Base-by-base conservation (phyloP, 30 jellyfish, hydroid and myxozoan genomes). In the Sanderia malayensis region DNA sequence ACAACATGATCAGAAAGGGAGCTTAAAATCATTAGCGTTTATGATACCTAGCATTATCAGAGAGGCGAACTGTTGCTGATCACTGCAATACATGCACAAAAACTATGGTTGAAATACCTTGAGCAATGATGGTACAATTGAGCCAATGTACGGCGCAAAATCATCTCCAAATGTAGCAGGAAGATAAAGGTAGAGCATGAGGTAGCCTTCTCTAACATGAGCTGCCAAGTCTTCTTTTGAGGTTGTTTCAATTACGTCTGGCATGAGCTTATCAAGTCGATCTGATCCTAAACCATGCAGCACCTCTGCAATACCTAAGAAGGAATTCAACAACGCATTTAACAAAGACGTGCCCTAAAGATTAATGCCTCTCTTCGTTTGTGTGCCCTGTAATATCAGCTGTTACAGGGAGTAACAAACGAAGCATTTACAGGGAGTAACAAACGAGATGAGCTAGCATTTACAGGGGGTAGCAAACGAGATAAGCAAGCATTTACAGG, bases 131-230 rank as follows among this genome's bases (percentile, higher is more conserved):
- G 98, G 98, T 30, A 91, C 79, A 27, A 91, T 91, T 7, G 81
- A 81, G 0, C 92, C 95, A 45, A 91, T 84, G 67, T 83, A 91
- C 3, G 58, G 55, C 8, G 87, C 74, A 69, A 91, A 91, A 31
- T 66, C 93, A 1, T 84, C 96, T 1, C 98, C 98, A 58, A 91
- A 91, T 24, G 98, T 91, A 0, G 96, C 91, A 31, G 98, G 98
- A 28, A 91, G 87, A 57, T 91, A 91, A 25, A 91, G 77, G 68
- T 83, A 91, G 31, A 91, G 79, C 98, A 91, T 91, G 44, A 91
- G 88, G 47, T 91, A 91, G 18, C 98, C 98, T 28, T 91, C 98
- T 55, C 98, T 33, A 22, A 91, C 95, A 53, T 83, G 87, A 24
- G 98, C 96, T 9, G 98, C 94, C 31, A 91, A 85, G 19, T 91